phyloP scores from a whole-genome alignment of 2,797 vertebrate genomes.

The Oceanodroma leucorhoa region DNA sequence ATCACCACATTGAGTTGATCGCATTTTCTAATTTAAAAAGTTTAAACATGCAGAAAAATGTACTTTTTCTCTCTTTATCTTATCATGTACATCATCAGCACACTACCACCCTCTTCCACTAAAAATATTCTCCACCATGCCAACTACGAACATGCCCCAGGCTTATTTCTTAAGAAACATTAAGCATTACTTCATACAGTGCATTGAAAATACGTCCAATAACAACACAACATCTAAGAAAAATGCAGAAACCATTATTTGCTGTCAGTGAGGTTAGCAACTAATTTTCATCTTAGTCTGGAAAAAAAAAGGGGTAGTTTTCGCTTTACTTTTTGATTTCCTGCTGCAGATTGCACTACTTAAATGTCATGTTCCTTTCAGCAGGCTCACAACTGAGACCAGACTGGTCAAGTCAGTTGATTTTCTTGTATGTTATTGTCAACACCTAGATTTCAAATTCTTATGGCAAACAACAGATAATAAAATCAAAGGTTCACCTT shows the following conservation, averaged over 20 bases:
- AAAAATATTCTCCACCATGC: constrained; percentile 50
- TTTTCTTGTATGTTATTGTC: not conserved
- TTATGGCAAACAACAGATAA: constrained; percentile 11
- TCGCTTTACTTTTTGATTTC: constrained; percentile 6
- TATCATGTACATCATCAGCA: constrained; percentile 64
- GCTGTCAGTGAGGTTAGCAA: constrained; percentile 50
- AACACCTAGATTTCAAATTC: constrained; percentile 6
- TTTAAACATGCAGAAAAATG: constrained; percentile 59
- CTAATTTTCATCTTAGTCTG: constrained; percentile 14
- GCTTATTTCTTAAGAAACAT: constrained; percentile 67
- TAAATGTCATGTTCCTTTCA: constrained; percentile 19
- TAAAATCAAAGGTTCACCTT: constrained; percentile 7
- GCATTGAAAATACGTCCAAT: constrained; percentile 63
- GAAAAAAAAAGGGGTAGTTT: not conserved
- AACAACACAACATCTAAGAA: constrained; percentile 65
- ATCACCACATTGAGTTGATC: constrained; percentile 63
- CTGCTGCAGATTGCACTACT: constrained; percentile 34
- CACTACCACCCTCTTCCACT: constrained; percentile 46
- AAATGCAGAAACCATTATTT: constrained; percentile 61
- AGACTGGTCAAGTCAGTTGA: constrained; percentile 21
- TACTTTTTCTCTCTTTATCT: constrained; percentile 60
- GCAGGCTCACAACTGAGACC: not conserved
- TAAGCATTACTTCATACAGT: constrained; percentile 61
- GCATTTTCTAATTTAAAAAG: constrained; percentile 61
- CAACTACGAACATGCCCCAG: constrained; percentile 42